Evolutionary conservation across 2,113 vertebrate genomes (phyloP).

Genomic region (Paramisgurnus dabryanus): DNA sequence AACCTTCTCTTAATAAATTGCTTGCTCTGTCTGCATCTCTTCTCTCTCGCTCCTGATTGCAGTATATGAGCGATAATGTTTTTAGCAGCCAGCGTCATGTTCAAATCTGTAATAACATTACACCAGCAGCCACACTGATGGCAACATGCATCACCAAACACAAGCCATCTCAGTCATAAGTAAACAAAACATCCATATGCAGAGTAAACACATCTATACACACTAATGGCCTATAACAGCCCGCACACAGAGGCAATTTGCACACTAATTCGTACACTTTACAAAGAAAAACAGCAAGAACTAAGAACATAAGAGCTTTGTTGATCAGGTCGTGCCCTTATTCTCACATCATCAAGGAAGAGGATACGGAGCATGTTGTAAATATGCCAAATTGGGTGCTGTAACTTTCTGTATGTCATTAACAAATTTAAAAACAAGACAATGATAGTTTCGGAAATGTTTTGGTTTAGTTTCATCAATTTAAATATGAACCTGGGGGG

Average conservation of each 20-base stretch:
- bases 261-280: constrained; percentile 38
- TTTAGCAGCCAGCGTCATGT: constrained; percentile 37
- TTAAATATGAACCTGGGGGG: background rate
- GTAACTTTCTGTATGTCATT: background rate
- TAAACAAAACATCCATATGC: constrained; percentile 44
- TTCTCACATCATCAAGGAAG: constrained; percentile 3
- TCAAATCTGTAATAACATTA: constrained; percentile 45
- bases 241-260: constrained; percentile 40
- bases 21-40: constrained; percentile 21
- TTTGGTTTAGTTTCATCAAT: background rate
- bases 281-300: constrained; percentile 24
- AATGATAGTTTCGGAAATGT: background rate
- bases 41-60: constrained; percentile 33
- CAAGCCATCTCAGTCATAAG: constrained; percentile 39
- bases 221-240: constrained; percentile 35
- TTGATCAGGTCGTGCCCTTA: constrained; percentile 16
- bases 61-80: constrained; percentile 35
- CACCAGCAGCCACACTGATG: constrained; percentile 35
- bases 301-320: constrained; percentile 23
- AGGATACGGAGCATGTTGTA: constrained; percentile 10
- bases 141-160: constrained; percentile 44
- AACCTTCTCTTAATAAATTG: constrained; percentile 27
- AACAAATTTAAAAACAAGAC: background rate
- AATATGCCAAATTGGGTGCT: background rate
- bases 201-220: constrained; percentile 42